Percentiles rank a stretch among this genome's conserved stretches.
Evolutionary conservation across 2,888 invertebrate genomes (phyloP).

Genomic region (Gari tellinella): DNA sequence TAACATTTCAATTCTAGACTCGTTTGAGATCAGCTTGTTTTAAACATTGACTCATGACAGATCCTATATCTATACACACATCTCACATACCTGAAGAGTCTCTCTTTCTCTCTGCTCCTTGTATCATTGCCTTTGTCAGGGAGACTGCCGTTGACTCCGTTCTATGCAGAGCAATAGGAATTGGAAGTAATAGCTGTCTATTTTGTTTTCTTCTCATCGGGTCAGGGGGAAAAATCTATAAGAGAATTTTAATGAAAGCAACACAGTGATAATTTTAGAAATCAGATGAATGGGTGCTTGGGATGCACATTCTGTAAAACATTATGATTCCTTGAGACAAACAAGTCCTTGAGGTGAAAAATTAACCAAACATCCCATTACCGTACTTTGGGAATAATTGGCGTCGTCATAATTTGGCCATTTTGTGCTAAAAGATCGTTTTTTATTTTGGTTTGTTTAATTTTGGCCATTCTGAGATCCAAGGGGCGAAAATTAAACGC

Average conservation of each 20-base stretch:
- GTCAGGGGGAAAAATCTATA: background rate
- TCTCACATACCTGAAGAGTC: slow-evolving; percentile 30
- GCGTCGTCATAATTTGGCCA: too few species aligned
- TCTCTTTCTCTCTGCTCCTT: slow-evolving; percentile 33
- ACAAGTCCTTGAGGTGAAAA: too few species aligned
- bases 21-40: background rate
- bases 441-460: too few species aligned
- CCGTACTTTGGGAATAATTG: too few species aligned
- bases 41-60: too few species aligned
- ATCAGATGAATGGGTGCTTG: background rate
- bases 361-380: too few species aligned
- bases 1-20: background rate
- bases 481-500: too few species aligned
- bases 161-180: slow-evolving; percentile 21
- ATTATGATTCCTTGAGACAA: background rate
- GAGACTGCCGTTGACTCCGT: slow-evolving; percentile 40
- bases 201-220: background rate
- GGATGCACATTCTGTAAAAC: background rate
- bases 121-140: slow-evolving; percentile 48
- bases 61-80: background rate
- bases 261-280: background rate
- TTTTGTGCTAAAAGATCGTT: too few species aligned
- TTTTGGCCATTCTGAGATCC: too few species aligned
- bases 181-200: slow-evolving; percentile 15
- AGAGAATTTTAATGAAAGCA: too few species aligned